Evolutionary conservation across 2,113 vertebrate genomes (phyloP).

Genomic region (Hyperoodon ampullatus): DNA sequence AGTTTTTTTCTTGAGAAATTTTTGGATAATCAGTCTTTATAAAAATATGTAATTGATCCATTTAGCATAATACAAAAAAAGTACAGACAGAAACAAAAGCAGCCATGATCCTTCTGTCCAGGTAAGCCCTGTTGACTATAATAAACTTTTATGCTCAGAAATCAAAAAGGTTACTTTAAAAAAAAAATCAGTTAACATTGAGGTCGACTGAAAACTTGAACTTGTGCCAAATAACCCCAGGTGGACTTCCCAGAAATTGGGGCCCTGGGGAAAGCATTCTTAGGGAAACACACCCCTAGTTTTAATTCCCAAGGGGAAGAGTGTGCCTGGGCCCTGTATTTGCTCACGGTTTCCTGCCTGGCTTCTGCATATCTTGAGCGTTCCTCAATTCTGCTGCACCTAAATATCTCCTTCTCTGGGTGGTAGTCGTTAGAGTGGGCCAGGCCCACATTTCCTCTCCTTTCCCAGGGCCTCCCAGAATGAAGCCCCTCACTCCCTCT

Average conservation of each 20-base stretch:
- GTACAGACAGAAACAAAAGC: background rate
- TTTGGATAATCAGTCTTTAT: background rate
- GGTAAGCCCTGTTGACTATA: background rate
- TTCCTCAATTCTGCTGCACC: background rate
- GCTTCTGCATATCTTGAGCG: background rate
- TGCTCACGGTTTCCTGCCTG: background rate
- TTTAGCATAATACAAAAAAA: background rate
- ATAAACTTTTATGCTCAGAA: background rate
- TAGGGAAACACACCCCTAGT: background rate
- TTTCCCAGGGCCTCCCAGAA: background rate
- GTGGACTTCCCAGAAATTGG: background rate
- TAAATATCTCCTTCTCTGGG: background rate
- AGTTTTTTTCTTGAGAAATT: background rate
- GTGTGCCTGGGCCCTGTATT: fast-evolving
- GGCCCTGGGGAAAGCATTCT: background rate
- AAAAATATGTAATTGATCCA: background rate
- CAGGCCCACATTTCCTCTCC: fast-evolving
- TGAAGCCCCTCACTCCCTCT: background rate
- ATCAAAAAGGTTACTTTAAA: background rate
- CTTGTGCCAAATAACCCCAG: background rate
- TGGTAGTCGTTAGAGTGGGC: too few relatives aligned
- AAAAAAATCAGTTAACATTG: background rate
- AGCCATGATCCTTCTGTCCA: background rate
- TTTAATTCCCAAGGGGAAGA: background rate
- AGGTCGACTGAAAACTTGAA: background rate